Percentiles rank a stretch among this genome's conserved stretches.
Evolutionary conservation across 1,140 invertebrate species (phyloP).

Genomic region (Steinernema khuongi): DNA sequence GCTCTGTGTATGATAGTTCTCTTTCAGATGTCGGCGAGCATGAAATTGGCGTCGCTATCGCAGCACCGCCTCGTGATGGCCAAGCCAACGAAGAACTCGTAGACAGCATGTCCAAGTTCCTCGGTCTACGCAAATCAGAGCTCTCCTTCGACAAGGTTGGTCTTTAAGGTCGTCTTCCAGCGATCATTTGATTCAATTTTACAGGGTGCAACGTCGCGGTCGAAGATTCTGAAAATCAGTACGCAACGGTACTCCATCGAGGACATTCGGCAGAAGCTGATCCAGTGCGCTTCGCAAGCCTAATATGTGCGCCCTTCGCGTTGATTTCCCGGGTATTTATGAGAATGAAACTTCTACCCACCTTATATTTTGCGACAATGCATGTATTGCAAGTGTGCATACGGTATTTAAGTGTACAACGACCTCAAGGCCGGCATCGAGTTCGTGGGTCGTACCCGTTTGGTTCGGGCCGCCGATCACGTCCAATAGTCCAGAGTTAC

Average conservation of each 20-base stretch:
- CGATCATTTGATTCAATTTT: background rate
- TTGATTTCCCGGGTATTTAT: too few species aligned
- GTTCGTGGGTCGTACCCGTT: too few species aligned
- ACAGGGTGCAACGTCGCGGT: slow-evolving; percentile 39
- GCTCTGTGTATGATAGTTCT: too few species aligned
- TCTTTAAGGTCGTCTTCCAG: background rate
- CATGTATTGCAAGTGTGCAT: too few species aligned
- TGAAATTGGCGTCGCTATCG: slow-evolving; percentile 38
- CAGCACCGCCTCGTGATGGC: slow-evolving; percentile 36
- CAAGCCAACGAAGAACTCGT: slow-evolving; percentile 37
- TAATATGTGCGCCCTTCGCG: too few species aligned
- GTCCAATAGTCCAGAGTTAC: too few species aligned
- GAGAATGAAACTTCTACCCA: too few species aligned
- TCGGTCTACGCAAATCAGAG: slow-evolving; percentile 35
- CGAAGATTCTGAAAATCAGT: slow-evolving; percentile 33
- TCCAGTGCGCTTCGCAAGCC: background rate
- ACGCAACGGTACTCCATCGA: slow-evolving; percentile 27
- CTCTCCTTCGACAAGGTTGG: slow-evolving; percentile 35
- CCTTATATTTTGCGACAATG: too few species aligned
- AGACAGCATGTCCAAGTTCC: slow-evolving; percentile 21
- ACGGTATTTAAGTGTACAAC: too few species aligned
- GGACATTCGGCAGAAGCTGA: slow-evolving; percentile 27
- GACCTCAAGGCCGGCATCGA: too few species aligned
- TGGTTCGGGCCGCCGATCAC: too few species aligned
- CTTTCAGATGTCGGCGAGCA: slow-evolving; percentile 30